Evolutionary conservation across 2,113 vertebrate species (phyloP).

Genomic region (Gadus macrocephalus): DNA sequence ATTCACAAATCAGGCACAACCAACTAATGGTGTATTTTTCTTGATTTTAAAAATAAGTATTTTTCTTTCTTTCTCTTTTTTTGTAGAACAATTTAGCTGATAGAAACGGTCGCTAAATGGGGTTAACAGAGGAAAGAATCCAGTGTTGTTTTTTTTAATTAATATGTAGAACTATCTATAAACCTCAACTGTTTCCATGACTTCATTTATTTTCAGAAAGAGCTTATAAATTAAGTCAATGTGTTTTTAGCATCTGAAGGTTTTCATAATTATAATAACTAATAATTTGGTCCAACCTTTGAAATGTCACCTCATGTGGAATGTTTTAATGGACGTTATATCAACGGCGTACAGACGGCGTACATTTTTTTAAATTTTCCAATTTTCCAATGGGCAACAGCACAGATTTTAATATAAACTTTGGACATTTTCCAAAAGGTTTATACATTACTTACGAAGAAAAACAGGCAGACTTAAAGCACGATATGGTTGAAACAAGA

Average conservation of each 20-base stretch:
- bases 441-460: constrained; percentile 11
- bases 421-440: background rate
- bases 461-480: background rate
- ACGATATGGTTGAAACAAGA: background rate
- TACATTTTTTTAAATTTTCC: constrained; percentile 14
- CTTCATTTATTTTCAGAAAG: constrained; percentile 41
- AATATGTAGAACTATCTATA: background rate
- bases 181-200: background rate
- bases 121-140: too few species aligned
- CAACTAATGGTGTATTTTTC: too few species aligned
- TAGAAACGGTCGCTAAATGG: too few species aligned
- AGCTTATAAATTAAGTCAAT: constrained; percentile 48
- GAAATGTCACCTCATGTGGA: constrained; percentile 16
- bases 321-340: constrained; percentile 7
- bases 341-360: background rate
- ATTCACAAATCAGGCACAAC: too few species aligned
- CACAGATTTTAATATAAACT: background rate
- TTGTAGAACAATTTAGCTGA: too few species aligned
- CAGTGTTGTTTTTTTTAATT: background rate
- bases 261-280: constrained; percentile 23
- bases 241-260: constrained; percentile 17
- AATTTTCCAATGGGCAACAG: constrained; percentile 32
- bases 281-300: constrained; percentile 24
- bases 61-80: too few species aligned
- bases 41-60: too few species aligned